These are phyloP conservation scores for Sesamia inferens DNA, from an alignment of 2,888 invertebrate species.

Conservation along the genomic window DNA sequence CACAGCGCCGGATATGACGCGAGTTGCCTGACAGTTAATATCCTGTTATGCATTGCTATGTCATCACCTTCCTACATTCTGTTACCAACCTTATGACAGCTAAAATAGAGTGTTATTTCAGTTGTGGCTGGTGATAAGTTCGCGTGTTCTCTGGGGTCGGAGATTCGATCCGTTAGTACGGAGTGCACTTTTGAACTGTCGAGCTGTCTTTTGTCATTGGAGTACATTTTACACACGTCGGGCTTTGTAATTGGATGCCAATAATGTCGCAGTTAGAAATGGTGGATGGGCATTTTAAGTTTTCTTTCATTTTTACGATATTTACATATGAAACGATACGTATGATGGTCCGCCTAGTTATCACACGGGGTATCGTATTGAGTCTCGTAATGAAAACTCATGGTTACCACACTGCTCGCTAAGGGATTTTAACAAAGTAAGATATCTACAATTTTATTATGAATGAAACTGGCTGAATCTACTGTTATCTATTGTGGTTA, in stretches of 20 bases:
- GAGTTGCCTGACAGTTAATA: conserved; percentile 78
- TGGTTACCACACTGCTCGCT: too few relatives aligned
- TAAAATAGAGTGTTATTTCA: conserved; percentile 35
- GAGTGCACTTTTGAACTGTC: conserved; percentile 59
- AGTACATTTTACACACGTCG: conserved; percentile 36
- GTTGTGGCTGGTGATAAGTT: not conserved
- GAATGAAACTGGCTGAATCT: too few relatives aligned
- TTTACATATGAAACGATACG: not conserved
- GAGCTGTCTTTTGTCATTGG: conserved; percentile 49
- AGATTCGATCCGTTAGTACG: conserved; percentile 44
- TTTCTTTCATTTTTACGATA: not conserved
- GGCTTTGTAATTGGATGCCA: conserved; percentile 48
- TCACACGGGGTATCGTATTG: not conserved
- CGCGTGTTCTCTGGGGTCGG: conserved; percentile 30
- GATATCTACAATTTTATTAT: too few relatives aligned
- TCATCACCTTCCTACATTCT: conserved; percentile 39
- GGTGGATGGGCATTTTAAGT: too few relatives aligned
- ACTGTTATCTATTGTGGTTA: too few relatives aligned
- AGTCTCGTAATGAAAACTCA: too few relatives aligned
- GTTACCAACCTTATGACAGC: conserved; percentile 24
- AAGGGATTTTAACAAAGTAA: too few relatives aligned
- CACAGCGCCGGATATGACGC: conserved; percentile 82
- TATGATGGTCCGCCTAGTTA: not conserved
- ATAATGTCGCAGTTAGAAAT: conserved; percentile 1
- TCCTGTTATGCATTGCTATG: conserved; percentile 73